Evolutionary conservation across 53 echinoderm and acorn worm species (phyloP), one percentile per base, ranked within the genome.

Genomic region (Crossaster papposus): DNA sequence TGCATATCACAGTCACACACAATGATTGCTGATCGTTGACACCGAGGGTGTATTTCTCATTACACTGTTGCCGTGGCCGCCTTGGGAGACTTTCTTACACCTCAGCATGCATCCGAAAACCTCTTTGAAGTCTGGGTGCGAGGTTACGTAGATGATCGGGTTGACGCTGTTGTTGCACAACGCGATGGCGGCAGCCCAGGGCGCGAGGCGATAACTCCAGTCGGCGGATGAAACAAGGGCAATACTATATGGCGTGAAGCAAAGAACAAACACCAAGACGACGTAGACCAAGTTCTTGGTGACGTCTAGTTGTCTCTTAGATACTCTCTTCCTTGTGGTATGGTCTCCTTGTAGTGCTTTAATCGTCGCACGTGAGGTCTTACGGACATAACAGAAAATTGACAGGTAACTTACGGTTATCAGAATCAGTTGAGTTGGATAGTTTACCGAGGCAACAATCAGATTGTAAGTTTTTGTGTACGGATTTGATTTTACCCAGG

Each of bases 41-140:
- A 44, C 5, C 44, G 44, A 7, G 44, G 9, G 44, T 44, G 44
- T 44, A 44, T 44, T 44, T 44, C 6, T 1, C 44, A 5, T 44
- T 5, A 9, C 5, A 5, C 44, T 44, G 44, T 44, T 44, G 9
- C 44, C 44, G 5, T 44, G 44, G 44, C 44, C 53, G 86, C 82
- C 3, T 82, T 2, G 89, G 35, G 17, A 87, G 93, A 64, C 80
- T 93, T 35, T 68, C 37, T 54, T 55, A 81, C 90, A 90, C 20
- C 74, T 70, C 5, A 81, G 14, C 73, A 90, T 65, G 14, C 44
- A 58, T 26, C 50, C 51, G 79, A 91, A 84, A 1, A 70, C 79
- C 54, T 84, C 52, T 53, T 78, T 91, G 79, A 91, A 91, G 2
- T 91, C 84, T 10, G 91, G 91, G 38, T 91, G 91, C 72, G 91